phyloP scores from a whole-genome alignment of 2,113 vertebrate species.

The Oceanites oceanicus region DNA sequence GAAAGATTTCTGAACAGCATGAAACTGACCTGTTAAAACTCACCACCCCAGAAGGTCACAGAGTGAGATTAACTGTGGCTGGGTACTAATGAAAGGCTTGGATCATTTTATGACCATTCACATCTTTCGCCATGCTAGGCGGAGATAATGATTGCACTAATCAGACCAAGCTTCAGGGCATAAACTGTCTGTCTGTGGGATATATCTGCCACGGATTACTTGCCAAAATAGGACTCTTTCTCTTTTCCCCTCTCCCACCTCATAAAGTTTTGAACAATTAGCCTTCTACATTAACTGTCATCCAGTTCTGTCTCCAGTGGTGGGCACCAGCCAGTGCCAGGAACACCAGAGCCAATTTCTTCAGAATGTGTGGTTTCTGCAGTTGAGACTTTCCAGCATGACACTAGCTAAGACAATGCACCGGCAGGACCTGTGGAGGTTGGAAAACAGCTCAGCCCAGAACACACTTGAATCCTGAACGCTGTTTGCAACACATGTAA shows the following conservation, averaged over 20 bases:
- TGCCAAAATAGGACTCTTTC: background rate
- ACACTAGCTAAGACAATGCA: background rate
- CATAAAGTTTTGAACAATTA: slow-evolving; percentile 12
- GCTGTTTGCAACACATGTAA: background rate
- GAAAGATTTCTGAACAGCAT: background rate
- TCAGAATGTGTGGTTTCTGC: background rate
- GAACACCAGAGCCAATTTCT: background rate
- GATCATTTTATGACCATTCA: background rate
- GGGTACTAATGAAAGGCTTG: background rate
- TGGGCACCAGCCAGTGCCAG: background rate
- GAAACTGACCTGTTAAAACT: background rate
- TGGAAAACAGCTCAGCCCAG: background rate
- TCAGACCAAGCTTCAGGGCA: background rate
- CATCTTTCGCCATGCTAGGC: background rate
- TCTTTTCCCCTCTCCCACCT: background rate
- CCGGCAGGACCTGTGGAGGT: background rate
- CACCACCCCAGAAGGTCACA: background rate
- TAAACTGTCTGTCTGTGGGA: background rate
- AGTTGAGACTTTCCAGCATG: background rate
- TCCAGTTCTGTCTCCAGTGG: background rate
- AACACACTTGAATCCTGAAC: background rate
- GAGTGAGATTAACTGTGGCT: background rate
- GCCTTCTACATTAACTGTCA: background rate
- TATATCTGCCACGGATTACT: background rate
- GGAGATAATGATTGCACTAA: background rate